phyloP scores from a whole-genome alignment of 2,113 vertebrate genomes.

The Dryoscopus gambensis region DNA sequence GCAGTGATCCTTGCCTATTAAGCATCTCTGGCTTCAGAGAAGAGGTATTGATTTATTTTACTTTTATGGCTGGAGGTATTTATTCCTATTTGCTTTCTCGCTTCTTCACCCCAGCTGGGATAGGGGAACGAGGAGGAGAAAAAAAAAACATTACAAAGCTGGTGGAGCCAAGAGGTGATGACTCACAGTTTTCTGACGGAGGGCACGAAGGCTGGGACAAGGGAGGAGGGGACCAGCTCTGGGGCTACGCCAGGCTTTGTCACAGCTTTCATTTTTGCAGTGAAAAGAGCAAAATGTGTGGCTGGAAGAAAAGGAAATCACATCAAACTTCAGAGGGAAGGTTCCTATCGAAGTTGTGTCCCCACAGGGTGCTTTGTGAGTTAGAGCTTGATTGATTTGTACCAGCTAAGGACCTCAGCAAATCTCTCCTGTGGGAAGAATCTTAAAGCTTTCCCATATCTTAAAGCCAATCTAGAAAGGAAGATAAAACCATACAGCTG shows the following conservation, averaged over 20 bases:
- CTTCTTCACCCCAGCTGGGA: constrained; percentile 29
- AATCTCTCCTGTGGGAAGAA: constrained; percentile 38
- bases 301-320: constrained; percentile 10
- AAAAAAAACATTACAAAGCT: background rate
- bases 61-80: constrained; percentile 64
- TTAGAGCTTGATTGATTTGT: constrained; percentile 47
- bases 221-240: background rate
- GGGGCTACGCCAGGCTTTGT: background rate
- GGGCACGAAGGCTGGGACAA: background rate
- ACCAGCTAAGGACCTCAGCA: constrained; percentile 40
- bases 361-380: constrained; percentile 37
- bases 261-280: background rate
- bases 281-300: background rate
- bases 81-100: constrained; percentile 60
- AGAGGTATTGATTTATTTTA: constrained; percentile 68
- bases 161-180: constrained; percentile 12
- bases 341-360: background rate
- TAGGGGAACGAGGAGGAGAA: background rate
- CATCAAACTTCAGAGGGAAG: constrained; percentile 25
- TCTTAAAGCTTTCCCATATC: background rate
- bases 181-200: background rate
- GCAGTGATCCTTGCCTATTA: constrained; percentile 70
- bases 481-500: background rate
- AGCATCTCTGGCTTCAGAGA: constrained; percentile 67
- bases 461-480: constrained; percentile 19